Conservation (phyloP, 2,113 vertebrate species). For the Poeciliopsis turrubarensis region DNA sequence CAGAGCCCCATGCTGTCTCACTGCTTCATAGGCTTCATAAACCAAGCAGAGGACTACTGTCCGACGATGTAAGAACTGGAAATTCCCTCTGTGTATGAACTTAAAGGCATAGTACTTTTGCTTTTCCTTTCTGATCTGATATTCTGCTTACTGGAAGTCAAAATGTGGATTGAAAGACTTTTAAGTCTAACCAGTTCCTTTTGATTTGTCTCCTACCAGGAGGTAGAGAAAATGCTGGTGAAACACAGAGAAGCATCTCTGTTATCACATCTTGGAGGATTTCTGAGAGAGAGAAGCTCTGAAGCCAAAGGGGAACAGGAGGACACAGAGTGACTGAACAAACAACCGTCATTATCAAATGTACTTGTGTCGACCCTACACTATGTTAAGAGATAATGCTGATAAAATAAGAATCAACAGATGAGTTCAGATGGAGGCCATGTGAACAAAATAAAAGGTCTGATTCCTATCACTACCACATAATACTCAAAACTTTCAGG, state of each 20-base stretch:
- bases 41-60: slow-evolving; percentile 37
- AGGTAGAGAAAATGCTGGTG: slow-evolving; percentile 53
- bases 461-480: no score
- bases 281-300: slow-evolving; percentile 63
- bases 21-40: slow-evolving; percentile 64
- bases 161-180: neutral
- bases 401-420: slow-evolving; percentile 25
- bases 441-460: neutral
- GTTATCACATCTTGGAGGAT: slow-evolving; percentile 59
- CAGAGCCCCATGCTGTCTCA: slow-evolving; percentile 49
- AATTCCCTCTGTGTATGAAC: neutral
- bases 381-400: neutral
- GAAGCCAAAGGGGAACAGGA: slow-evolving; percentile 18
- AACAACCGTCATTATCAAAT: neutral
- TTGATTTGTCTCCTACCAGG: slow-evolving; percentile 44
- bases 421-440: no score
- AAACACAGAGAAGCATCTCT: slow-evolving; percentile 67
- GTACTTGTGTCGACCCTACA: neutral
- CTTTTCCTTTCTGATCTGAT: no score
- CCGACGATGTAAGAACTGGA: slow-evolving; percentile 75
- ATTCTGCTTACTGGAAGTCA: neutral
- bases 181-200: neutral
- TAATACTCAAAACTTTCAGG: no score
- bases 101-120: neutral
- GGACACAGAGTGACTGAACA: slow-evolving; percentile 14